Conservation (phyloP, 35 echinoderm and acorn worm genomes). For the Heliocidaris erythrogramma region DNA sequence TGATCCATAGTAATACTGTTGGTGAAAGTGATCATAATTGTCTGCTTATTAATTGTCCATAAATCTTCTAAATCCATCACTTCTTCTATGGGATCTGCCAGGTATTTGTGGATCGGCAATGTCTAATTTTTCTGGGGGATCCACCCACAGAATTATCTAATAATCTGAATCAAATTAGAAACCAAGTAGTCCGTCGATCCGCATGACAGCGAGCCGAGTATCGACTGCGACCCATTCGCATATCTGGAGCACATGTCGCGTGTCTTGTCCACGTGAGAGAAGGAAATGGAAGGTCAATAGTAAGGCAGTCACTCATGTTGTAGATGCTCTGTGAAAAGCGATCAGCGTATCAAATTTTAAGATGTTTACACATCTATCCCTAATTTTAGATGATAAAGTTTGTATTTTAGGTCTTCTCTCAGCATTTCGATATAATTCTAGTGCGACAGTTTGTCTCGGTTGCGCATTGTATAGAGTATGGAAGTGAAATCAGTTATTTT, state of each 20-base stretch:
- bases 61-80: conserved; percentile 2
- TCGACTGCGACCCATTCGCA: background rate
- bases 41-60: background rate
- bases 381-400: background rate
- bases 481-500: background rate
- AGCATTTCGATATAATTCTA: no score
- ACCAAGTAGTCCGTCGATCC: background rate
- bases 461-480: background rate
- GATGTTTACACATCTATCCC: background rate
- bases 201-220: background rate
- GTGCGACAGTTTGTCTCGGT: background rate
- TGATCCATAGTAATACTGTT: no score
- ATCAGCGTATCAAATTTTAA: background rate
- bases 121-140: background rate
- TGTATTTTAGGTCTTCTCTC: no score
- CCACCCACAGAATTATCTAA: background rate
- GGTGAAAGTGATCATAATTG: no score
- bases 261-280: conserved; percentile 23
- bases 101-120: background rate
- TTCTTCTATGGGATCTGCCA: background rate
- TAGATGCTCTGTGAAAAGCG: background rate
- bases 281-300: background rate
- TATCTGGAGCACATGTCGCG: conserved; percentile 23
- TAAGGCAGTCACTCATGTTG: background rate
- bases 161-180: background rate